Evolutionary conservation across 2,888 invertebrate genomes (phyloP).

Genomic region (Pachymerium ferrugineum): DNA sequence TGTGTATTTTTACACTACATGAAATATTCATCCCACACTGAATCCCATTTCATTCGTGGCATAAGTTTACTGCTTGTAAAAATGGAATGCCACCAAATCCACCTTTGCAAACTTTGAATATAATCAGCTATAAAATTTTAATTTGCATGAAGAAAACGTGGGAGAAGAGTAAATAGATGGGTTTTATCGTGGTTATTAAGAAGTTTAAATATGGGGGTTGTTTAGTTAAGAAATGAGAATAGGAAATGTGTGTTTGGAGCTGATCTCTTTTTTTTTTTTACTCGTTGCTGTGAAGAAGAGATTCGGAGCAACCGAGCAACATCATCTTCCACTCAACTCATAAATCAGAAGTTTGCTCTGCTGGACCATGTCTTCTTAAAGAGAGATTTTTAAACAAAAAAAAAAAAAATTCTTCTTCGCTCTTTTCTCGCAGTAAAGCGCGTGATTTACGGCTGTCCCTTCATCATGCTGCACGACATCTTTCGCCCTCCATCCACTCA

Average conservation of each 20-base stretch:
- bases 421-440: background rate
- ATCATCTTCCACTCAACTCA: background rate
- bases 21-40: no score
- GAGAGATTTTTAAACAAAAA: background rate
- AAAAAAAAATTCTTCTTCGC: background rate
- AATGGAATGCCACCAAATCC: no score
- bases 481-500: background rate
- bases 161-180: background rate
- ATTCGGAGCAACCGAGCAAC: background rate
- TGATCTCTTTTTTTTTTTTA: background rate
- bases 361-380: background rate
- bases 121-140: no score
- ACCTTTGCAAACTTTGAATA: no score
- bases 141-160: background rate
- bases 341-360: background rate
- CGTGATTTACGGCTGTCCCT: background rate
- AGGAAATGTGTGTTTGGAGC: background rate
- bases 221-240: background rate
- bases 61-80: no score
- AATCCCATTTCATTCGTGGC: no score
- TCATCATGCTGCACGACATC: background rate
- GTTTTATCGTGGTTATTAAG: background rate
- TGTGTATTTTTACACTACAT: no score
- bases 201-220: background rate
- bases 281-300: background rate